Evolutionary conservation across 2,888 invertebrate species (phyloP).

Genomic region (Macrophya annulata): DNA sequence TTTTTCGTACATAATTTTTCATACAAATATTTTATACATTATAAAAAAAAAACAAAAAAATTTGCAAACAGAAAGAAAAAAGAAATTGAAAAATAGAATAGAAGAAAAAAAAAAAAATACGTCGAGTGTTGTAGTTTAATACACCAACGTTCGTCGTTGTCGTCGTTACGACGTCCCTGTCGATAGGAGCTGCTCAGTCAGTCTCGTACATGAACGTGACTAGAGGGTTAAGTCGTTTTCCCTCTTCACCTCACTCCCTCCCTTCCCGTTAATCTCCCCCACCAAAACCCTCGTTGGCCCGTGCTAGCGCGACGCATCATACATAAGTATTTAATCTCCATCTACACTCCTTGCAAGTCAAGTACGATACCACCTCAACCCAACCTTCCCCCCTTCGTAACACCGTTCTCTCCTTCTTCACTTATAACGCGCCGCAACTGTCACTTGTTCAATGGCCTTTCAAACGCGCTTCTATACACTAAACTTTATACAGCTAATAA

Average conservation of each 20-base stretch:
- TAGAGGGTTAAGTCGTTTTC: constrained; percentile 48
- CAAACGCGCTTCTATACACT: constrained; percentile 27
- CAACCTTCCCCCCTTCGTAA: background rate
- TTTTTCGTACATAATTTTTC: background rate
- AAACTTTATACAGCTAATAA: background rate
- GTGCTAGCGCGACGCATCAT: constrained; percentile 66
- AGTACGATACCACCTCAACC: constrained; percentile 19
- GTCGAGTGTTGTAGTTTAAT: background rate
- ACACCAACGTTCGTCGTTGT: constrained; percentile 35
- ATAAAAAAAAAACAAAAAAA: no score
- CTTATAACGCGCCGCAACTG: constrained; percentile 5
- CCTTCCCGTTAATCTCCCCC: background rate
- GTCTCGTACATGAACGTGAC: constrained; percentile 55
- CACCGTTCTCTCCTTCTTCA: background rate
- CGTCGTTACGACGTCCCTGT: constrained; percentile 36
- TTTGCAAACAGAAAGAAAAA: background rate
- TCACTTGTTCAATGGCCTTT: constrained; percentile 51
- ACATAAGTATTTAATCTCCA: constrained; percentile 65
- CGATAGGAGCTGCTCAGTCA: constrained; percentile 42
- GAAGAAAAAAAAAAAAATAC: background rate
- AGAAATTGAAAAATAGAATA: background rate
- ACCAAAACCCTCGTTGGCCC: constrained; percentile 63
- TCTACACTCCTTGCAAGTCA: constrained; percentile 58
- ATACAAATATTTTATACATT: background rate
- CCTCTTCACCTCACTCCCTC: constrained; percentile 13